Evolutionary conservation across 1,140 invertebrate genomes (phyloP).

Genomic region (Idris sp.): DNA sequence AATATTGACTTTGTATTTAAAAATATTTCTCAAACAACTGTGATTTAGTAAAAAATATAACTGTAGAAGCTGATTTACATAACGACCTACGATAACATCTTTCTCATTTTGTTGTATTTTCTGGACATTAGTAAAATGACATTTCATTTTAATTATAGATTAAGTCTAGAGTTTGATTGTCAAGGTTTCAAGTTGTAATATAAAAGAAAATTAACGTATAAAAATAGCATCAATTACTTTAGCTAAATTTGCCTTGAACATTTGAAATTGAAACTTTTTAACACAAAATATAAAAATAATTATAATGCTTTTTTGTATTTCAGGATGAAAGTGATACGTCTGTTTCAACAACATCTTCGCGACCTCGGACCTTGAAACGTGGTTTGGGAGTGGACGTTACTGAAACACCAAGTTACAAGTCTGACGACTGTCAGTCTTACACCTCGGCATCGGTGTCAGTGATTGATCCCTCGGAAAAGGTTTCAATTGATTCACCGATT

Average conservation of each 20-base stretch:
- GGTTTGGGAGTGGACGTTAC: slow-evolving; percentile 10
- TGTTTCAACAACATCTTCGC: slow-evolving; percentile 64
- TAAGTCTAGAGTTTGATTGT: slow-evolving; percentile 1
- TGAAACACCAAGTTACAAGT: slow-evolving; percentile 8
- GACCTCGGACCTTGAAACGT: slow-evolving; percentile 3
- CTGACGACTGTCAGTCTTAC: slow-evolving; percentile 27
- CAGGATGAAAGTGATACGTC: slow-evolving; percentile 68
- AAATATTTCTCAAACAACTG: no score
- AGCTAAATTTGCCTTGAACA: no score
- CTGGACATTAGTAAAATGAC: no score
- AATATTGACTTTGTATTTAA: neutral
- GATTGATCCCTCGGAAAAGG: slow-evolving; percentile 7
- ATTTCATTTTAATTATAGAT: no score
- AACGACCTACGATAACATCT: no score
- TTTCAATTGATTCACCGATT: neutral
- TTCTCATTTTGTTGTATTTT: no score
- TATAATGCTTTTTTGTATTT: slow-evolving; percentile 14
- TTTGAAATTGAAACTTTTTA: no score
- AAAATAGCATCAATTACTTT: no score
- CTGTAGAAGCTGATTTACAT: no score
- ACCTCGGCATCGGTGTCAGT: slow-evolving; percentile 16
- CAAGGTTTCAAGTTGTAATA: slow-evolving; percentile 1
- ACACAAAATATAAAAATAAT: no score
- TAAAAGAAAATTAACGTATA: no score
- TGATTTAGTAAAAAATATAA: neutral